Evolutionary conservation across 2,797 vertebrate species (phyloP).

Genomic region (Antrozous pallidus): DNA sequence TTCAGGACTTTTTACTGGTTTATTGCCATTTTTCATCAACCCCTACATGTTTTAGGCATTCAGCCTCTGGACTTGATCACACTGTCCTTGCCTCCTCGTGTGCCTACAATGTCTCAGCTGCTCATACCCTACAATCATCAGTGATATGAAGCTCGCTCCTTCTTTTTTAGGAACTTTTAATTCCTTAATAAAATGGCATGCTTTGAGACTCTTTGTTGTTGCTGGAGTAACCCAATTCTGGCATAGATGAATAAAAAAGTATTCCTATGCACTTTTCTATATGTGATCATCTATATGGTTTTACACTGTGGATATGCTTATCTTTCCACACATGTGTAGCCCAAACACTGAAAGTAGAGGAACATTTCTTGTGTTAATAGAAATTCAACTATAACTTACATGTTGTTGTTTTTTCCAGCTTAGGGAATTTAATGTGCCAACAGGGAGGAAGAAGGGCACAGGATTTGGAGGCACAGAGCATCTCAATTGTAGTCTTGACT

Average conservation of each 20-base stretch:
- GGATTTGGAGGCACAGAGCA: constrained; percentile 47
- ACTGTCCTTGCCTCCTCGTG: too few species aligned
- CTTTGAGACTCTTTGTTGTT: neutral
- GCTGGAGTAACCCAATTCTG: neutral
- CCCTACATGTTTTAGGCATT: neutral
- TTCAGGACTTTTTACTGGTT: neutral
- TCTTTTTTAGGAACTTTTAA: neutral
- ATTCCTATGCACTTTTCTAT: neutral
- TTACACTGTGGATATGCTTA: neutral
- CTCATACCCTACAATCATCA: neutral
- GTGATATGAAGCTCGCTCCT: neutral
- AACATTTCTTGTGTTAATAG: constrained; percentile 18
- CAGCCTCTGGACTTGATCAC: neutral
- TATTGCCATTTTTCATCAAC: neutral
- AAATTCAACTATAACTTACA: neutral
- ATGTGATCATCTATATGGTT: neutral
- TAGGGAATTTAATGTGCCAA: constrained; percentile 57
- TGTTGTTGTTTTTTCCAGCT: neutral
- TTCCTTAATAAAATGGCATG: neutral
- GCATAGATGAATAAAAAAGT: neutral
- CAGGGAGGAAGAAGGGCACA: constrained; percentile 4
- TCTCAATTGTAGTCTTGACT: constrained; percentile 54
- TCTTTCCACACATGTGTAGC: neutral
- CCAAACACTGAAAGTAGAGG: neutral
- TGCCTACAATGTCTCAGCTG: neutral